These are phyloP conservation scores for Gobio occitaniae DNA, from an alignment of 2,797 vertebrate species.

Conservation along the genomic window DNA sequence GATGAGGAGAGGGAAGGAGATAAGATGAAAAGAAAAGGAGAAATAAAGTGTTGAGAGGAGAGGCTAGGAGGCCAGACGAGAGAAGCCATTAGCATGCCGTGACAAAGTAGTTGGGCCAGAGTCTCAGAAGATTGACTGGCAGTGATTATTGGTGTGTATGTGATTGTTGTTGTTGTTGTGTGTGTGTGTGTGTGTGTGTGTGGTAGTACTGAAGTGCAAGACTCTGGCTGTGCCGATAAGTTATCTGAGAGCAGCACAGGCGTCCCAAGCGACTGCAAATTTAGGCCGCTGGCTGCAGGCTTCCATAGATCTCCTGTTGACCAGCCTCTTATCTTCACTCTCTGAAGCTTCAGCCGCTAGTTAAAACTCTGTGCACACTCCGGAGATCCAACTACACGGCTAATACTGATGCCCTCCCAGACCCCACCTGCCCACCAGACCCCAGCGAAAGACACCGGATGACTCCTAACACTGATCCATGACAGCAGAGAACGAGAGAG, in stretches of 20 bases:
- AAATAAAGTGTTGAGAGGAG: neutral
- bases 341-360: constrained; percentile 35
- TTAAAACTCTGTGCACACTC: constrained; percentile 46
- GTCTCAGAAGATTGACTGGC: constrained; percentile 17
- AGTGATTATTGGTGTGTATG: neutral
- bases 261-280: constrained; percentile 35
- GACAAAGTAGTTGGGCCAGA: neutral
- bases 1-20: neutral
- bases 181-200: neutral
- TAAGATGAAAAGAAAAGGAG: neutral
- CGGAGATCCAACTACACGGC: constrained; percentile 30
- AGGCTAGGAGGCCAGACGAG: neutral
- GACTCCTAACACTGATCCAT: constrained; percentile 27
- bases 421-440: constrained; percentile 34
- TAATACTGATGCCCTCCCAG: constrained; percentile 33
- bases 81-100: constrained; percentile 1
- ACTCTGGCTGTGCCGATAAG: constrained; percentile 53
- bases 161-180: neutral
- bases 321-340: constrained; percentile 51
- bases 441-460: neutral
- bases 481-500: constrained; percentile 7
- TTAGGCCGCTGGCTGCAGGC: constrained; percentile 25
- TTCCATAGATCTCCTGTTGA: constrained; percentile 52
- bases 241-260: constrained; percentile 50
- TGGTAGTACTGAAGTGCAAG: constrained; percentile 17